Conservation (phyloP, 2,797 vertebrate species). For the Euthynnus affinis region DNA sequence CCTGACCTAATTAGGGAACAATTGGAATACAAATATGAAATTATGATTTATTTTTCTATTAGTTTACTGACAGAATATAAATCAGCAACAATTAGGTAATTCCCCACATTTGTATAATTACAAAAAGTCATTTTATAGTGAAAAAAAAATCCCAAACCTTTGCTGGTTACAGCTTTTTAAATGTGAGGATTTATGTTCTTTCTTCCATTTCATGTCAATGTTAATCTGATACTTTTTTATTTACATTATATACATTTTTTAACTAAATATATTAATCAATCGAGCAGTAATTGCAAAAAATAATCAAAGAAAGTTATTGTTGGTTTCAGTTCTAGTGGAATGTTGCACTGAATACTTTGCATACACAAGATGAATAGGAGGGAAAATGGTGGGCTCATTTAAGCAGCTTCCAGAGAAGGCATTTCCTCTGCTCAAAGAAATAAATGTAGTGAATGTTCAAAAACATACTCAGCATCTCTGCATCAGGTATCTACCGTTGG, state of each 20-base stretch:
- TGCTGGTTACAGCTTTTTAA: too few relatives aligned
- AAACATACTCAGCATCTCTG: slow-evolving; percentile 33
- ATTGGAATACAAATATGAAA: slow-evolving; percentile 3
- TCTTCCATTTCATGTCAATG: neutral
- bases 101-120: neutral
- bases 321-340: neutral
- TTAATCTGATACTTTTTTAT: slow-evolving; percentile 1
- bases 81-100: neutral
- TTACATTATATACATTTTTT: too few relatives aligned
- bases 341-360: slow-evolving; percentile 8
- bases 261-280: neutral
- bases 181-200: too few relatives aligned
- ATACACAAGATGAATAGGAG: neutral
- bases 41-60: neutral
- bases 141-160: neutral
- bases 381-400: slow-evolving; percentile 1
- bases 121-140: too few relatives aligned
- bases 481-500: slow-evolving; percentile 29
- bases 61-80: neutral
- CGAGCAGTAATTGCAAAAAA: neutral
- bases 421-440: slow-evolving; percentile 7
- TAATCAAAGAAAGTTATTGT: neutral
- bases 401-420: neutral
- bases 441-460: slow-evolving; percentile 41
- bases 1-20: slow-evolving; percentile 28